Evolutionary conservation across 2,888 invertebrate genomes (phyloP).

Genomic region (Tinea semifulvella): DNA sequence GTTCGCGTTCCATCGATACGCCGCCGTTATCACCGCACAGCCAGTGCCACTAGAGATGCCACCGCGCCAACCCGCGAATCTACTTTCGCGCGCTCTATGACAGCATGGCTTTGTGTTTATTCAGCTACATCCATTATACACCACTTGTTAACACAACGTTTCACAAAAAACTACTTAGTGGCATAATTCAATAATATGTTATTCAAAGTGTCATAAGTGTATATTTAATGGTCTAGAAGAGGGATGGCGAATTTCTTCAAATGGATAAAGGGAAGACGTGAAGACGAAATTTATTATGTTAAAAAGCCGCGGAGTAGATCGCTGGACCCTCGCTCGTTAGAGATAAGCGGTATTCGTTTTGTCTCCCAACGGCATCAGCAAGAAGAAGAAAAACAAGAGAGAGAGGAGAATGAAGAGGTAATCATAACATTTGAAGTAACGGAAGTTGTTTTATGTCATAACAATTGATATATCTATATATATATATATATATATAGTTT

Average conservation of each 20-base stretch:
- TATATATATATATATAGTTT: too few relatives aligned
- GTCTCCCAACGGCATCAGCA: slow-evolving; percentile 60
- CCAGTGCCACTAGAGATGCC: too few relatives aligned
- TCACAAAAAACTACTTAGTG: neutral
- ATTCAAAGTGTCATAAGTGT: neutral
- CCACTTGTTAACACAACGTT: slow-evolving; percentile 9
- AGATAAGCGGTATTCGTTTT: slow-evolving; percentile 71
- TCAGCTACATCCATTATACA: neutral
- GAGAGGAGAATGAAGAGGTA: too few relatives aligned
- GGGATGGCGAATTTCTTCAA: slow-evolving; percentile 74
- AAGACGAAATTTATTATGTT: slow-evolving; percentile 62
- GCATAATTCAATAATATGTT: slow-evolving; percentile 2
- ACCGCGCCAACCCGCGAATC: too few relatives aligned
- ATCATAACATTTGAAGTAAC: too few relatives aligned
- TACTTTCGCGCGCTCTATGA: neutral
- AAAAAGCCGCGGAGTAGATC: slow-evolving; percentile 77
- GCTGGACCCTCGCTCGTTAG: slow-evolving; percentile 75
- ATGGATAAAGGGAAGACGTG: slow-evolving; percentile 72
- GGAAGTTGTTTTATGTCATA: too few relatives aligned
- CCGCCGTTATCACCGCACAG: slow-evolving; percentile 2
- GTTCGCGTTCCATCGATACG: neutral
- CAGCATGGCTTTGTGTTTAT: slow-evolving; percentile 6
- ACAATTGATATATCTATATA: too few relatives aligned
- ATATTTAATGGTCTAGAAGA: neutral
- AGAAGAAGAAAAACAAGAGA: neutral